phyloP scores from a whole-genome alignment of 1,140 invertebrate genomes.

The Eufriesea mexicana region DNA sequence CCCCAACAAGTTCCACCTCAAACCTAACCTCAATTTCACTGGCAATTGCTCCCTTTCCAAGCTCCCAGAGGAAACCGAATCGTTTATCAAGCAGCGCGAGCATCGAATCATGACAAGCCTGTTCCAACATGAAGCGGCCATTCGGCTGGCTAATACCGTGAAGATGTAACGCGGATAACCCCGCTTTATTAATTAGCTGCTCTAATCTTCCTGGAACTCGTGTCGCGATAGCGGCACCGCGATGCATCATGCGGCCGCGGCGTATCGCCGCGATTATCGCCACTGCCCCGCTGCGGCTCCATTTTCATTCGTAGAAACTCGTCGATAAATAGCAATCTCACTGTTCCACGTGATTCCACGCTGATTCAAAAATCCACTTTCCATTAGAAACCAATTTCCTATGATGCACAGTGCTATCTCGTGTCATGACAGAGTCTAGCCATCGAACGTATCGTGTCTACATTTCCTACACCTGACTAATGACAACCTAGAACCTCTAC shows the following conservation, averaged over 20 bases:
- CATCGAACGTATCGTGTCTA: no score
- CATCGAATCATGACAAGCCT: conserved; percentile 41
- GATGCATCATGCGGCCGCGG: conserved; percentile 53
- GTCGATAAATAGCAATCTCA: not conserved
- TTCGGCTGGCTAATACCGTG: conserved; percentile 58
- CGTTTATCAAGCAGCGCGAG: conserved; percentile 25
- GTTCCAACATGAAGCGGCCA: conserved; percentile 31
- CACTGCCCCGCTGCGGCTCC: not conserved
- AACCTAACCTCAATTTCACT: not conserved
- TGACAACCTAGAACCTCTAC: no score
- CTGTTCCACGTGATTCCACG: no score
- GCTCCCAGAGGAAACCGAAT: not conserved
- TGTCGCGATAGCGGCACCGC: conserved; percentile 61
- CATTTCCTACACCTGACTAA: no score
- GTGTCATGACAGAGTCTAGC: no score
- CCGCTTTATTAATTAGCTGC: conserved; percentile 66
- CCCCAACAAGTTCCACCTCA: not conserved
- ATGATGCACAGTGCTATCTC: no score
- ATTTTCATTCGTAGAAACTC: conserved; percentile 17
- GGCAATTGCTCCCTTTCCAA: conserved; percentile 16
- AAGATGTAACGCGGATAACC: conserved; percentile 67
- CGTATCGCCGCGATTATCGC: conserved; percentile 53
- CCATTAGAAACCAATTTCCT: no score
- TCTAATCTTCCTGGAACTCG: conserved; percentile 68
- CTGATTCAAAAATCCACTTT: no score